Base-by-base conservation (phyloP, 2,888 invertebrate species). In the Drosophila tanythrix region DNA sequence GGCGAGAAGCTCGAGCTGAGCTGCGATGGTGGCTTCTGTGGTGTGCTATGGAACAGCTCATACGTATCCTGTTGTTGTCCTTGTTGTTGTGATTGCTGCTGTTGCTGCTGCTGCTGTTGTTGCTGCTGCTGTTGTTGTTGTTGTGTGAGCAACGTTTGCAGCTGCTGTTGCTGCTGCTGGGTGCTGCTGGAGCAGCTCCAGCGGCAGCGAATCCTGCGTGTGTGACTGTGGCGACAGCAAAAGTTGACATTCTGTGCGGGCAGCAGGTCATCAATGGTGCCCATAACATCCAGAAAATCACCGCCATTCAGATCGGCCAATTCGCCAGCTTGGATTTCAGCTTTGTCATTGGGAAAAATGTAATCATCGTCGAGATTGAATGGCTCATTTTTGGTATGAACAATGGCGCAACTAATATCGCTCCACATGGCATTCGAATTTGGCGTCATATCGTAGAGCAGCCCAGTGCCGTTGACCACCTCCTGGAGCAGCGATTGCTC, bases 361-460 rank as follows among this genome's bases (percentile, higher is more conserved):
- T 97, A 97, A 91, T 97, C 97, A 89, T 97, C 97, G 89, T 97
- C 97, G 95, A 97, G 96, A 92, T 95, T 96, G 86, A 96, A 95
- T 15, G 95, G 94, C 84, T 96, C 96, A 58, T 92, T 82, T 87
- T 93, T 93, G 62, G 93, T 92, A 51, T 93, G 90, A 7, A 94
- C 93, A 79, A 94, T 92, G 74, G 93, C 92, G 80, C 90, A 92
- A 74, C 92, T 91, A 46, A 93, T 92, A 65, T 92, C 93, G 68
- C 92, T 93, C 93, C 93, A 93, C 93, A 93, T 93, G 62, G 93
- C 89, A 77, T 91, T 93, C 64, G 93, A 91, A 74, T 92, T 92
- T 25, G 91, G 89, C 31, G 91, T 89, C 61, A 88, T 82, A 43
- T 92, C 92, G 70, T 90, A 91, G 29, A 91, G 76, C 71, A 91